Percentiles rank a stretch among this genome's conserved stretches.
These are phyloP conservation scores for Potorous gilbertii DNA, from an alignment of 2,797 vertebrate genomes.

Conservation along the genomic window DNA sequence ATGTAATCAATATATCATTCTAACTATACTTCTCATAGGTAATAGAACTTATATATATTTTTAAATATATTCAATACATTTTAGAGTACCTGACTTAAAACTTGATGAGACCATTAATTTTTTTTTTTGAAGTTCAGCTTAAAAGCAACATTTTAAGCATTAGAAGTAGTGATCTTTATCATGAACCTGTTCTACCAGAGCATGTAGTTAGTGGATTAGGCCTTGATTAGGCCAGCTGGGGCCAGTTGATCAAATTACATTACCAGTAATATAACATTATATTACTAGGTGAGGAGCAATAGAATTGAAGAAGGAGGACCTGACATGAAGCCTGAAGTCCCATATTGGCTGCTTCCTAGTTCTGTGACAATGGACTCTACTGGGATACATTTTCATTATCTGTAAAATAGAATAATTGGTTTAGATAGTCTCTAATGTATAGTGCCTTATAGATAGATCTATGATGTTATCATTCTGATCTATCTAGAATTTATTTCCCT, in stretches of 20 bases:
- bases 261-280: neutral
- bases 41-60: neutral
- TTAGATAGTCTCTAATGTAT: neutral
- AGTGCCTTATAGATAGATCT: neutral
- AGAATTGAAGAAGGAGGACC: neutral
- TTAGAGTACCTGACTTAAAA: neutral
- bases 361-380: neutral
- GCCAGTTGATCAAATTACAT: neutral
- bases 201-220: neutral
- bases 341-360: neutral
- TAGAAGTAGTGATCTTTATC: neutral
- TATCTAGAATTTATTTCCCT: neutral
- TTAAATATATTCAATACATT: neutral
- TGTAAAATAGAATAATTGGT: neutral
- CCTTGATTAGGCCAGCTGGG: neutral
- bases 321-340: neutral
- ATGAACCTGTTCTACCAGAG: neutral
- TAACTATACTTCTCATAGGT: neutral
- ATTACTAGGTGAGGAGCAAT: neutral
- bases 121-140: neutral
- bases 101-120: neutral
- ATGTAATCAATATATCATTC: accelerated
- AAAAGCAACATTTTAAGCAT: neutral
- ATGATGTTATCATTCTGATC: neutral
- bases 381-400: neutral